A percentile compares a stretch with the other conserved stretches of the same genome.
Conservation (phyloP, 2,888 invertebrate genomes). For the Leptinotarsa peninsularis region DNA sequence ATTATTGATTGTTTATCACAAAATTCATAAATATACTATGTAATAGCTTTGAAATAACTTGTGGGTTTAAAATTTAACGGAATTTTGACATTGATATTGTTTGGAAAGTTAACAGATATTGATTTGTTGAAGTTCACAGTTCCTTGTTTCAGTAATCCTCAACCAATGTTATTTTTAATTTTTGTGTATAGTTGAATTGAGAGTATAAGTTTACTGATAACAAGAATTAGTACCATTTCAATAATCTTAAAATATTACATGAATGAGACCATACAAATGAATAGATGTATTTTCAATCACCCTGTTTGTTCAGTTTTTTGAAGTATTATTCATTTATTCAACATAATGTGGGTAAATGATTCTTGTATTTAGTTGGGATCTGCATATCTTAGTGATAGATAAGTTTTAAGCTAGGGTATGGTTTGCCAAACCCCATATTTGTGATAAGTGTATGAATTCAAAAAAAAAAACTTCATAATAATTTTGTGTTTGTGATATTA, state of each 20-base stretch:
- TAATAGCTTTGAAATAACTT: too few relatives aligned
- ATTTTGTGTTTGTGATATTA: conserved; percentile 52
- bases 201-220: neutral
- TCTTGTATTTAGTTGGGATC: neutral
- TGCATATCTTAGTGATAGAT: conserved; percentile 16
- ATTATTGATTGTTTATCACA: neutral
- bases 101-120: too few relatives aligned
- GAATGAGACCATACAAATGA: neutral
- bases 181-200: too few relatives aligned
- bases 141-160: too few relatives aligned
- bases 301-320: neutral
- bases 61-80: too few relatives aligned
- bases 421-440: neutral
- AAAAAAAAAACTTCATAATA: conserved; percentile 39
- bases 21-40: neutral
- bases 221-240: neutral
- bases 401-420: neutral
- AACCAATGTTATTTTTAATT: too few relatives aligned
- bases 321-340: conserved; percentile 8
- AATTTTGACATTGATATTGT: too few relatives aligned
- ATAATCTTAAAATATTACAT: neutral
- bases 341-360: neutral
- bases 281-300: neutral
- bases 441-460: conserved; percentile 42
- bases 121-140: too few relatives aligned